phyloP scores from a whole-genome alignment of 2,797 vertebrate species.

The Bothrops alternatus region DNA sequence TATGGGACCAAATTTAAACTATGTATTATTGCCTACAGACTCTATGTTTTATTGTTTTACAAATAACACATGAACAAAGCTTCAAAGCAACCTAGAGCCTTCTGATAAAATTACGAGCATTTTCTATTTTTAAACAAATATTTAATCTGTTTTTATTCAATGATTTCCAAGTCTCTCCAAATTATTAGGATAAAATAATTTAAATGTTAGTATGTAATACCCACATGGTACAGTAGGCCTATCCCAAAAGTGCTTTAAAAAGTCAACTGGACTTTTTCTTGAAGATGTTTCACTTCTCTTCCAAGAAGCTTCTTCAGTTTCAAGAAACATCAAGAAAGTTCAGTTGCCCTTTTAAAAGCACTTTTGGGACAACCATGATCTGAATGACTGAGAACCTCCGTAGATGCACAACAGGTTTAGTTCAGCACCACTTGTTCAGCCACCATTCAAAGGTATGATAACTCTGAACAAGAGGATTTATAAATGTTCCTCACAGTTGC shows the following conservation, averaged over 20 bases:
- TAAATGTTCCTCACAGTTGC: neutral
- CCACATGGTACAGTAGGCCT: neutral
- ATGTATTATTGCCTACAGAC: neutral
- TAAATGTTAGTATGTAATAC: neutral
- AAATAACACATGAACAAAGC: neutral
- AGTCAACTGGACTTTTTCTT: neutral
- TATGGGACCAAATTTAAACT: neutral
- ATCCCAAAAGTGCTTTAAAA: neutral
- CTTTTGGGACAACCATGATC: neutral
- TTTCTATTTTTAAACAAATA: slow-evolving; percentile 30
- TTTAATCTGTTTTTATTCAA: neutral
- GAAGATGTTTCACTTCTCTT: neutral
- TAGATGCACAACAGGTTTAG: neutral
- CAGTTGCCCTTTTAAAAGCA: neutral
- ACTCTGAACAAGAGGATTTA: neutral
- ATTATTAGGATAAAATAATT: neutral
- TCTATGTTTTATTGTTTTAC: neutral
- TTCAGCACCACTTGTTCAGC: neutral
- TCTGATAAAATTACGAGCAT: slow-evolving; percentile 17
- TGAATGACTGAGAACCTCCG: neutral
- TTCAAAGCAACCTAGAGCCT: neutral
- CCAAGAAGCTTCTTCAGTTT: neutral
- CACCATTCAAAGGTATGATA: neutral
- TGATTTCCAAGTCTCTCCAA: neutral
- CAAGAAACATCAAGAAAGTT: neutral